A percentile compares a stretch with the other conserved stretches of the same genome.
Evolutionary conservation across 2,113 vertebrate species (phyloP).

Genomic region (Sebastes fasciatus): DNA sequence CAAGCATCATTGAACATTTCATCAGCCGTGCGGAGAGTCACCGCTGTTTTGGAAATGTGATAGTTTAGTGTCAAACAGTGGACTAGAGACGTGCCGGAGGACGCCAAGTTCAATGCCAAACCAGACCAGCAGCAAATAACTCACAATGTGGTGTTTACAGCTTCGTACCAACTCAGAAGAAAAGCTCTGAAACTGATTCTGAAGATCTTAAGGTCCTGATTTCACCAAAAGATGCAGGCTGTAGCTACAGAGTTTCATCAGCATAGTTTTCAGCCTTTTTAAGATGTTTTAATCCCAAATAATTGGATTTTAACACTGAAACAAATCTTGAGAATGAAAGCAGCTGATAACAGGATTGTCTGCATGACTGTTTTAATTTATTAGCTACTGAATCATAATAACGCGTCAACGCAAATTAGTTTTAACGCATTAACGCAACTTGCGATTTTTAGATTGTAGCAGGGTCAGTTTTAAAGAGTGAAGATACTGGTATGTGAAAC

Average conservation of each 20-base stretch:
- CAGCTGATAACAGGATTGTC: not conserved
- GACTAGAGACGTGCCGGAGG: constrained; percentile 25
- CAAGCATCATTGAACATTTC: constrained; percentile 79
- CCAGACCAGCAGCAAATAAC: not conserved
- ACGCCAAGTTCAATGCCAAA: constrained; percentile 59
- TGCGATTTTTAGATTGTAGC: too few relatives aligned
- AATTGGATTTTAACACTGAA: not conserved
- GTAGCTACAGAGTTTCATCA: not conserved
- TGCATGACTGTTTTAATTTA: not conserved
- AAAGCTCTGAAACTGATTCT: not conserved
- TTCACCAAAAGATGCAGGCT: not conserved
- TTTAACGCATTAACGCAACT: too few relatives aligned
- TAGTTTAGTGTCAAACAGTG: constrained; percentile 68
- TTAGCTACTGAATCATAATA: too few relatives aligned
- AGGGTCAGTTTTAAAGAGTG: too few relatives aligned
- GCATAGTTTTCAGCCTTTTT: not conserved
- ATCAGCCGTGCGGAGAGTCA: constrained; percentile 49
- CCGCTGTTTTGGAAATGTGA: constrained; percentile 78
- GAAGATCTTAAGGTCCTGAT: not conserved
- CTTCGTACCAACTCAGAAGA: not conserved
- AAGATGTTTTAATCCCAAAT: not conserved
- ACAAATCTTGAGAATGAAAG: not conserved
- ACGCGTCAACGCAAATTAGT: too few relatives aligned
- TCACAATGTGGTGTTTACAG: not conserved
- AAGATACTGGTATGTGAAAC: too few relatives aligned